Evolutionary conservation across 2,888 invertebrate genomes (phyloP), one percentile per base, ranked within the genome.

Genomic region (Euplagia quadripunctaria): DNA sequence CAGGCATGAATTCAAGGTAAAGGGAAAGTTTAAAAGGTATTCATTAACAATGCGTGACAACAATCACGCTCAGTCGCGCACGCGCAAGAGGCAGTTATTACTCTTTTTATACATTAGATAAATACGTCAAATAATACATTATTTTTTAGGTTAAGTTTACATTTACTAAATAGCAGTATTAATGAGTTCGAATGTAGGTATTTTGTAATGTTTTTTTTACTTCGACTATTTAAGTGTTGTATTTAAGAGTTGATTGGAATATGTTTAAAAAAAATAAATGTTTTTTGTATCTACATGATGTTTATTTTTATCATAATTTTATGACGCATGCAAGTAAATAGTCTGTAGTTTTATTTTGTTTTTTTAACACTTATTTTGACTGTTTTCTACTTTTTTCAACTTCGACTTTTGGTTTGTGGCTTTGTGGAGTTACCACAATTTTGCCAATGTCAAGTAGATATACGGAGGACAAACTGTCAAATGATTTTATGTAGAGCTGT

Each of bases 81-180:
- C 41, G 51, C 17, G 9, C 41, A 17, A 31, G 31, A 66, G 66
- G 51, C 66, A 51, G 41, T 51, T 51, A 65, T 66, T 41, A 49
- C 17, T 51, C 20, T 66, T 49, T 65, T 51, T 31, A 41, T 16
- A 8, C 41, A 8, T 66, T 31, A 2, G 31, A 51, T 58, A 58
- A 66, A 66, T 51, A 31, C 49, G 31, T 51, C 49, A 49, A 31
- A 20, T 49, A 49, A 46, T 49, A 20, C 31, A 66, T 17, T 51
- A 49, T 51, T 66, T 9, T 51, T 31, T 66, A 66, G 49, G 31
- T 66, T 66, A 51, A 31, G 41, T 9, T 68, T 42, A 42, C 7
- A n/a, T 64, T 74, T 46, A 68, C 20, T 46, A 55, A 68, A 61
- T 64, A 77, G 71, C 86, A 88, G 86, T 88, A 88, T 87, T 87